phyloP scores from a whole-genome alignment of 2,797 vertebrate genomes.

The Ciconia nigra region DNA sequence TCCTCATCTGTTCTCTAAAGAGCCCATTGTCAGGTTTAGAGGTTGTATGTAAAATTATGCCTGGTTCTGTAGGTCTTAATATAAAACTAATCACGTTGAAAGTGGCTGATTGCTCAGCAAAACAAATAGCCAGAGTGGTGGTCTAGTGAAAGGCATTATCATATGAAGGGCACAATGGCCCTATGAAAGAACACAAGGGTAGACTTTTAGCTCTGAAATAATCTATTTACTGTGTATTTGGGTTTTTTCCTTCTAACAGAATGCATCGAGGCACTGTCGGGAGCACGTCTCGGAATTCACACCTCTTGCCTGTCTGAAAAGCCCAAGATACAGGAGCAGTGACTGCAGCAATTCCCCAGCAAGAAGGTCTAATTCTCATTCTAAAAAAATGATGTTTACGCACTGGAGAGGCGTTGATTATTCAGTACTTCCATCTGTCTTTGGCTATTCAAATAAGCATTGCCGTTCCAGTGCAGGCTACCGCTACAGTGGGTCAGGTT shows the following conservation, averaged over 20 bases:
- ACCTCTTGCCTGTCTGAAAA: conserved; percentile 83
- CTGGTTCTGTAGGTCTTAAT: neutral
- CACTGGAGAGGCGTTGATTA: conserved; percentile 82
- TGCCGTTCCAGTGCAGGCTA: conserved; percentile 65
- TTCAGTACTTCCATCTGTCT: conserved; percentile 80
- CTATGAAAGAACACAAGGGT: neutral
- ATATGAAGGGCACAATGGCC: neutral
- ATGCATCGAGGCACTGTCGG: conserved; percentile 74
- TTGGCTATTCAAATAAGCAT: conserved; percentile 73
- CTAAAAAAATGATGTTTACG: conserved; percentile 84
- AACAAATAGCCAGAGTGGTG: neutral
- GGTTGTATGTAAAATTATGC: neutral
- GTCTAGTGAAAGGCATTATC: neutral
- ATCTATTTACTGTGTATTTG: neutral
- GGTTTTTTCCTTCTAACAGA: conserved; percentile 71
- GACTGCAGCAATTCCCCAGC: conserved; percentile 74
- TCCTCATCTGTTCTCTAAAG: neutral
- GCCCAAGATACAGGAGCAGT: conserved; percentile 70
- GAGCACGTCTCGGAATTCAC: conserved; percentile 86
- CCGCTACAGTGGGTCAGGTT: conserved; percentile 73
- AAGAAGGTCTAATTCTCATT: conserved; percentile 80
- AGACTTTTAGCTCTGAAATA: neutral
- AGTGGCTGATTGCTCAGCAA: neutral
- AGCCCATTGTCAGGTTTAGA: neutral
- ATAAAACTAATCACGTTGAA: neutral